Conservation (phyloP, 1,140 invertebrate genomes). For the Drosophila murphyi region DNA sequence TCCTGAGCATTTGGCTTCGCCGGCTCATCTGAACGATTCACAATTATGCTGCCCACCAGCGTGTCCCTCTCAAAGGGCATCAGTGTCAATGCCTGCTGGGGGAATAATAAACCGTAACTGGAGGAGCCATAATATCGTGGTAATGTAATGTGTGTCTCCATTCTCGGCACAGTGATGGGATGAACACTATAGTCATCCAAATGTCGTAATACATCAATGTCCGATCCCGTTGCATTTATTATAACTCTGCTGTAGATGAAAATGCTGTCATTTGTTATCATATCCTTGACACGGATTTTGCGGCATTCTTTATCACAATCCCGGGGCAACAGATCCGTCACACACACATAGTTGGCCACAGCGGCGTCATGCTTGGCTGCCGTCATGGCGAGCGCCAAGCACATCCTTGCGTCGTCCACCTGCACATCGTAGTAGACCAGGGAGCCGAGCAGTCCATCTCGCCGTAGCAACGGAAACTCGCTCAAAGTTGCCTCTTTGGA, state of each 20-base stretch:
- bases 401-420: conserved; percentile 67
- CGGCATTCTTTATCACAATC: conserved; percentile 25
- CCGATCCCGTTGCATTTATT: conserved; percentile 62
- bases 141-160: conserved; percentile 48
- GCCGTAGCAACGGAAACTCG: conserved; percentile 58
- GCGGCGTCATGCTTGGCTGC: conserved; percentile 53
- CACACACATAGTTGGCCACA: conserved; percentile 48
- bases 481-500: conserved; percentile 36
- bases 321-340: conserved; percentile 23
- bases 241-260: conserved; percentile 32
- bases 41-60: conserved; percentile 39
- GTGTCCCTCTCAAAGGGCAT: conserved; percentile 53
- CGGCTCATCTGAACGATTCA: not conserved
- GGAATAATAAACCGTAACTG: conserved; percentile 51
- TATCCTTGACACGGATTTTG: conserved; percentile 38
- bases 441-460: conserved; percentile 44
- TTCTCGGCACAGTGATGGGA: conserved; percentile 35
- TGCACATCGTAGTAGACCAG: conserved; percentile 70
- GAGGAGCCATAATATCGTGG: conserved; percentile 60
- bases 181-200: conserved; percentile 38
- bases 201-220: conserved; percentile 44
- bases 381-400: conserved; percentile 55
- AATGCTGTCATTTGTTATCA: conserved; percentile 18
- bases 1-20: conserved; percentile 15
- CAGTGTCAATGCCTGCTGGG: conserved; percentile 47